Conservation (phyloP, 2,113 vertebrate species). For the Sylvietta virens region DNA sequence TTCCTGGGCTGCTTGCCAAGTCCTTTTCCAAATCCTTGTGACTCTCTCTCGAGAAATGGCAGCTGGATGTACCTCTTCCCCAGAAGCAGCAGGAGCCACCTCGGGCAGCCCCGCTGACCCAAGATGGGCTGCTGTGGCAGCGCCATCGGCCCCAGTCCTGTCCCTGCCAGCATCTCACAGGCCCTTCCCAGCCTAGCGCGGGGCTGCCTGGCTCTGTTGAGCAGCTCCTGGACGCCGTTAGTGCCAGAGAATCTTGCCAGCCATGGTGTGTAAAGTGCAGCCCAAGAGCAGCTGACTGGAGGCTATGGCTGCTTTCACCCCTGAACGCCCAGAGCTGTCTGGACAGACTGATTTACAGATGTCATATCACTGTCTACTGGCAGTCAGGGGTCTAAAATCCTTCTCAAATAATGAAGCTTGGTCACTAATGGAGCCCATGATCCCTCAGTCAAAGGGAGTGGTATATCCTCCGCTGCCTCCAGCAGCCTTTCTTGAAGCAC, state of each 20-base stretch:
- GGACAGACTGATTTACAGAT: neutral
- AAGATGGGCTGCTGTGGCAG: neutral
- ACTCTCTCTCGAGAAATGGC: accelerated
- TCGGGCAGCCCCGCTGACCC: neutral
- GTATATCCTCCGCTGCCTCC: neutral
- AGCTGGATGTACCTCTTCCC: neutral
- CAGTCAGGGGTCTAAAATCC: neutral
- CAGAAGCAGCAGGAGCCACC: neutral
- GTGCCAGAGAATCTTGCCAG: accelerated
- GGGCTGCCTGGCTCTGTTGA: neutral
- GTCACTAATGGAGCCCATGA: neutral
- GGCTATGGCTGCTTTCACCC: neutral
- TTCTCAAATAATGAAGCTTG: neutral
- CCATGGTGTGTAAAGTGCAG: accelerated
- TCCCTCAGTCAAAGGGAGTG: neutral
- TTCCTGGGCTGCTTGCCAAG: neutral
- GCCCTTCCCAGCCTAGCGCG: neutral
- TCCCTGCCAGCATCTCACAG: neutral
- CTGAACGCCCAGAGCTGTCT: neutral
- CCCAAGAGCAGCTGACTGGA: neutral
- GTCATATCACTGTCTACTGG: neutral
- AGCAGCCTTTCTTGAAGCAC: neutral
- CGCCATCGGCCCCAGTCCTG: accelerated
- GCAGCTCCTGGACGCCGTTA: neutral
- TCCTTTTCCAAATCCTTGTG: neutral